Conservation (phyloP, 2,797 vertebrate genomes). For the Sternarchorhynchus goeldii region DNA sequence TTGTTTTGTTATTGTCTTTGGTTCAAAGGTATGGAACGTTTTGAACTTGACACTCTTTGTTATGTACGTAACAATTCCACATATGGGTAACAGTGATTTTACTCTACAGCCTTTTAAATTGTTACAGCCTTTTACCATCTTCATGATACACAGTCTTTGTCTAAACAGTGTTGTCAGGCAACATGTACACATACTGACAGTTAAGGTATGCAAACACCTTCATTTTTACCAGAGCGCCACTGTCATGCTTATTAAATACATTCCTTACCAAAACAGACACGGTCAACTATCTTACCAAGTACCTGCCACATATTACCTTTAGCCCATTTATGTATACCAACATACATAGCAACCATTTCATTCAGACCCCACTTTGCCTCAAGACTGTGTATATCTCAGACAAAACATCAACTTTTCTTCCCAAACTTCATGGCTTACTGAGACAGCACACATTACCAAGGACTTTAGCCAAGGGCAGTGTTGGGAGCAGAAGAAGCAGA, state of each 20-base stretch:
- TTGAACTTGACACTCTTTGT: background rate
- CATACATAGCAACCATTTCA: background rate
- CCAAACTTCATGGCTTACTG: background rate
- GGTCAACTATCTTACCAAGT: background rate
- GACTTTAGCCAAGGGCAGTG: background rate
- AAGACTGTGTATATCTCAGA: background rate
- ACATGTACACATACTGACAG: background rate
- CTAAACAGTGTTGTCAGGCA: background rate
- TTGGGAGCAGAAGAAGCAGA: slow-evolving; percentile 2
- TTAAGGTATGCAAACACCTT: background rate
- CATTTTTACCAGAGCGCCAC: background rate
- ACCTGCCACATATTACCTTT: no score
- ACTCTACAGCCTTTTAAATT: slow-evolving; percentile 19
- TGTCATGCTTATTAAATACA: background rate
- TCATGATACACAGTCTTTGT: background rate
- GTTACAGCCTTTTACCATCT: background rate
- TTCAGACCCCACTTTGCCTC: background rate
- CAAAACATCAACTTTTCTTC: slow-evolving; percentile 4
- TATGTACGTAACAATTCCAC: slow-evolving; percentile 27
- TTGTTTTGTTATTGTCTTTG: background rate
- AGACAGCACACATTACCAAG: background rate
- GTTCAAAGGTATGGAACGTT: background rate
- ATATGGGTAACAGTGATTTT: background rate
- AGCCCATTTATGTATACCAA: no score
- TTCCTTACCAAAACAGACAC: background rate